A percentile compares a stretch with the other conserved stretches of the same genome.
These are phyloP conservation scores for Oncorhynchus mykiss DNA, from an alignment of 2,113 vertebrate genomes.

Conservation along the genomic window DNA sequence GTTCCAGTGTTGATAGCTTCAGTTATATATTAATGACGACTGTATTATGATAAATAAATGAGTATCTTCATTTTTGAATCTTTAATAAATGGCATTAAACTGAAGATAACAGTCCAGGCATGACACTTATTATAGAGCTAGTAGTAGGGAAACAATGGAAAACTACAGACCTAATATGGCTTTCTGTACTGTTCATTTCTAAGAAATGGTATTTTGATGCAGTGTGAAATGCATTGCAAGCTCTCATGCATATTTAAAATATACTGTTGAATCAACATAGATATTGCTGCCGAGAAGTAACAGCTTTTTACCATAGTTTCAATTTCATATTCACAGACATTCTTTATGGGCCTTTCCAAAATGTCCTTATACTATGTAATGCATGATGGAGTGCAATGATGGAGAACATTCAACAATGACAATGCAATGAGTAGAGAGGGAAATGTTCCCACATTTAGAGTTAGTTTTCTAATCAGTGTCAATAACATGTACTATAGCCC, in stretches of 20 bases:
- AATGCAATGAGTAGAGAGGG: background rate
- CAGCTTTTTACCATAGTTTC: constrained; percentile 55
- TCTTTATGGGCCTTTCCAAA: constrained; percentile 61
- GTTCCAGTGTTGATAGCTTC: constrained; percentile 55
- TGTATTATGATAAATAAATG: constrained; percentile 66
- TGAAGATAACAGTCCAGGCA: constrained; percentile 19
- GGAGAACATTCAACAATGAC: constrained; percentile 41
- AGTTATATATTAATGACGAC: constrained; percentile 61
- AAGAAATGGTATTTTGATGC: constrained; percentile 7
- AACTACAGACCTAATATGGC: constrained; percentile 4
- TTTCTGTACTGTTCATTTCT: constrained; percentile 10
- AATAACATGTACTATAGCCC: background rate
- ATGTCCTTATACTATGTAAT: constrained; percentile 45
- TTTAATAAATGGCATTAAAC: constrained; percentile 57
- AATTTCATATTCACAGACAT: constrained; percentile 51
- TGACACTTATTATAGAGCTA: background rate
- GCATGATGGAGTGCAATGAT: constrained; percentile 50
- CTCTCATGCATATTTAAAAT: constrained; percentile 66
- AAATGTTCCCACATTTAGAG: background rate
- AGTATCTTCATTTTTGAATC: constrained; percentile 59
- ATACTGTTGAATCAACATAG: constrained; percentile 42
- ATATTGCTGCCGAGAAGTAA: constrained; percentile 47
- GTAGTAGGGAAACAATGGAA: background rate
- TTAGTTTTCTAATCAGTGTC: background rate
- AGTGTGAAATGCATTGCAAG: constrained; percentile 13